phyloP scores from a whole-genome alignment of 2,888 invertebrate genomes.

The Venusia cambrica region DNA sequence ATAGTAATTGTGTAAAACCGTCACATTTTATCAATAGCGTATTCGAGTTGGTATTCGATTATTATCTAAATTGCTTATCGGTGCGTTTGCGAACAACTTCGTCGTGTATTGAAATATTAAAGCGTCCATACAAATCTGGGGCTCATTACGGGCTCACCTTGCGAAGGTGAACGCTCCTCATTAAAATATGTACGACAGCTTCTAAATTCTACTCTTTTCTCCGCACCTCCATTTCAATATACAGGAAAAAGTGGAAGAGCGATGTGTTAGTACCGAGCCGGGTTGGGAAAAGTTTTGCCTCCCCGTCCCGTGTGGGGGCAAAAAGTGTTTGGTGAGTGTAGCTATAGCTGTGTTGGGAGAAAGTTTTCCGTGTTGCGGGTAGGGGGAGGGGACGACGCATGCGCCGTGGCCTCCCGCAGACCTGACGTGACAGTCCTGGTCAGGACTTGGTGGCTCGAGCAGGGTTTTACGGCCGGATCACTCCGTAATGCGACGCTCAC shows the following conservation, averaged over 20 bases:
- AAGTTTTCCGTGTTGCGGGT: constrained; percentile 81
- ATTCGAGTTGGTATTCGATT: constrained; percentile 8
- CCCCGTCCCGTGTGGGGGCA: constrained; percentile 69
- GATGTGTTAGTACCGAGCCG: constrained; percentile 75
- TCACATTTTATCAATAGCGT: constrained; percentile 3
- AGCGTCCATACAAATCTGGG: constrained; percentile 50
- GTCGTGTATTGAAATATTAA: constrained; percentile 46
- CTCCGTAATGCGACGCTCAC: constrained; percentile 44
- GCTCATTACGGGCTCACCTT: constrained; percentile 66
- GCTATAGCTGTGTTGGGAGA: constrained; percentile 77
- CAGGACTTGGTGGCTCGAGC: constrained; percentile 54
- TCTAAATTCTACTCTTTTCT: constrained; percentile 81
- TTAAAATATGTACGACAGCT: constrained; percentile 79
- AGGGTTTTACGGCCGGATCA: constrained; percentile 34
- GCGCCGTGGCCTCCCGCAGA: constrained; percentile 60
- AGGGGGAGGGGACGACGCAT: constrained; percentile 61
- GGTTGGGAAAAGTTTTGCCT: constrained; percentile 77
- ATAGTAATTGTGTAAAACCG: background rate
- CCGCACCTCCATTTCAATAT: constrained; percentile 80
- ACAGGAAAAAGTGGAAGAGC: constrained; percentile 81
- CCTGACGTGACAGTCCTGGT: constrained; percentile 68
- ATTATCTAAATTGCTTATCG: constrained; percentile 34
- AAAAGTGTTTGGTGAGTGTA: constrained; percentile 77
- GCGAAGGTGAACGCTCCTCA: constrained; percentile 77
- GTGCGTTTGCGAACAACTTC: constrained; percentile 36